These are phyloP conservation scores for Alligator mississippiensis DNA, from an alignment of 2,113 vertebrate genomes.

Conservation along the genomic window DNA sequence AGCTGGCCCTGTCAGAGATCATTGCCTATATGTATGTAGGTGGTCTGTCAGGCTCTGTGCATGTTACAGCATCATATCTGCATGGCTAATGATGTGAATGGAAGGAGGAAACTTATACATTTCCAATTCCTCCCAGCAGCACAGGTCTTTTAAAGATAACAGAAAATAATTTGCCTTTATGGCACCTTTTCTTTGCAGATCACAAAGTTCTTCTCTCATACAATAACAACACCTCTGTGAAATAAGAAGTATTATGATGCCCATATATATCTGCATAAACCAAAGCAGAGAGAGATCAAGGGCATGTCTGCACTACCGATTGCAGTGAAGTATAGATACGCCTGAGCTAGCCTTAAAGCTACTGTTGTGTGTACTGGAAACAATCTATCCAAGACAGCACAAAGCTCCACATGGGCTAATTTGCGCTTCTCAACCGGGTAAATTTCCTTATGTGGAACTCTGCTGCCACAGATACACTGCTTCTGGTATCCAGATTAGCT, in stretches of 20 bases:
- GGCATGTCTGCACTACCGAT: not conserved
- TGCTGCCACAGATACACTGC: not conserved
- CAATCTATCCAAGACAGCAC: too few species aligned
- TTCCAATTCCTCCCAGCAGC: not conserved
- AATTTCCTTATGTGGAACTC: not conserved
- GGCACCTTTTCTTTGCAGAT: not conserved
- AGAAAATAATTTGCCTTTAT: not conserved
- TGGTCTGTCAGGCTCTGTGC: not conserved
- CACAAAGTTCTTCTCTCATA: not conserved
- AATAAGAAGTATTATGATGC: not conserved
- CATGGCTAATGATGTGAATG: not conserved
- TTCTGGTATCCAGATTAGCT: not conserved
- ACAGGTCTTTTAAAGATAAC: not conserved
- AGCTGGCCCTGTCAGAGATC: not conserved
- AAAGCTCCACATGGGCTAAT: too few species aligned
- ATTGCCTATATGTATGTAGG: not conserved
- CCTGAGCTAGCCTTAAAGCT: too few species aligned
- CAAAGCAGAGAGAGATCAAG: not conserved
- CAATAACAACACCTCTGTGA: not conserved
- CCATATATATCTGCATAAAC: not conserved
- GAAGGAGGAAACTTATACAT: not conserved
- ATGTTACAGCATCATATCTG: not conserved
- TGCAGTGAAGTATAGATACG: too few species aligned
- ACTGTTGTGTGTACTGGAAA: too few species aligned
- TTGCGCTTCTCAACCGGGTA: too few species aligned